Evolutionary conservation across 2,888 invertebrate genomes (phyloP).

Genomic region (Sericinus montela): DNA sequence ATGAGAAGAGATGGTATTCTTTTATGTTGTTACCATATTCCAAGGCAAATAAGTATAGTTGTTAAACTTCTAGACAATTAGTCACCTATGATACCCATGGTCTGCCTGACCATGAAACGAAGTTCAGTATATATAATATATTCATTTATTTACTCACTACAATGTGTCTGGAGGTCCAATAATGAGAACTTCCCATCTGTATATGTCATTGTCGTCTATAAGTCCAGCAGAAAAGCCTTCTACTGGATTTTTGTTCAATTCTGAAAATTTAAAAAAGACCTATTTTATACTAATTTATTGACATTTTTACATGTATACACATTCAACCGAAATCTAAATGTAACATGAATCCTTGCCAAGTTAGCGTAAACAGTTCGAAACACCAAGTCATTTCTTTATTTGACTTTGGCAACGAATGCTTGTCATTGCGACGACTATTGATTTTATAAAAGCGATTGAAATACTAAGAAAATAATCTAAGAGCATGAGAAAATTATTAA

Average conservation of each 20-base stretch:
- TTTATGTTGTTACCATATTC: too few relatives aligned
- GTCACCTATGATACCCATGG: too few relatives aligned
- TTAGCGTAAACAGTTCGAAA: constrained; percentile 46
- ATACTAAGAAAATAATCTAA: constrained; percentile 22
- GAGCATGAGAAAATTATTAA: constrained; percentile 19
- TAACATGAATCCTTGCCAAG: constrained; percentile 44
- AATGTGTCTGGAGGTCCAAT: constrained; percentile 99
- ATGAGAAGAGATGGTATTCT: too few relatives aligned
- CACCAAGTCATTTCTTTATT: constrained; percentile 35
- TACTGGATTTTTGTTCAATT: constrained; percentile 99
- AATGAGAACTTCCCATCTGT: constrained; percentile 99
- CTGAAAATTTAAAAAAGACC: constrained; percentile 78
- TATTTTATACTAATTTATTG: background rate
- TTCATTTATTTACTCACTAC: constrained; percentile 86
- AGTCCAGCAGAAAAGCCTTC: constrained; percentile 99
- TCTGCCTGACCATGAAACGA: too few relatives aligned
- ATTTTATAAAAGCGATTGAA: constrained; percentile 47
- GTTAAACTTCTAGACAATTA: too few relatives aligned
- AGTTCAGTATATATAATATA: too few relatives aligned
- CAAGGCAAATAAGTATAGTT: too few relatives aligned
- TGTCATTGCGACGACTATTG: constrained; percentile 66
- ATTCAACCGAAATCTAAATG: constrained; percentile 31
- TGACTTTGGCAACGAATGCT: constrained; percentile 43
- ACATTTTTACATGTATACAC: constrained; percentile 23
- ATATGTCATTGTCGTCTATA: constrained; percentile 99